Base-by-base conservation (phyloP, 2,113 vertebrate species). In the Gadus chalcogrammus region DNA sequence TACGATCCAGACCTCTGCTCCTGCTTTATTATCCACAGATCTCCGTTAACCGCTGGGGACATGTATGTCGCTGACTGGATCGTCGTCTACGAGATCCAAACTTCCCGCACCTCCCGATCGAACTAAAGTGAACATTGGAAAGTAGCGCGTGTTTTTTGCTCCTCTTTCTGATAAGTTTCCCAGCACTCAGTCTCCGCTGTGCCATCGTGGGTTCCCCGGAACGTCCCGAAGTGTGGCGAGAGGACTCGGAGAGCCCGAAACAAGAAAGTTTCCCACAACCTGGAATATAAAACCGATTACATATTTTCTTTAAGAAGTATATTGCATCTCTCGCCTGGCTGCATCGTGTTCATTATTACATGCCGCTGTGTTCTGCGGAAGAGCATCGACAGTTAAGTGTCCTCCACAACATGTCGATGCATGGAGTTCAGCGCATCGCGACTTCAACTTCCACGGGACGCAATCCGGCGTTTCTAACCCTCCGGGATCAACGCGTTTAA, bases 391-490 rank as follows among this genome's bases (percentile, higher is more conserved):
- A 55, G 55, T 24, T 24, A 24, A 24, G 7, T 48, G 27, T 17
- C 38, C 16, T 66, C 69, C 22, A 28, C 42, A 62, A 35, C 15
- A 60, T 59, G 11, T 56, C 72, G 70, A 79, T 86, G 73, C 84
- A 85, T 86, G 87, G 85, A 88, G 75, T 61, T 61, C 74, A 76
- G 68, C 62, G 74, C 74, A 73, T 9, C 42, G 42, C 42, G 9
- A 13, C 42, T 48, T 48, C 42, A 48, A 48, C 42, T 48, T 48
- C 42, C 8, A 48, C 42, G 42, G 42, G 42, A 48, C 12, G 42
- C 42, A 48, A 9, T 48, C 11, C 6, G 42, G 42, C 9, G 12
- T 48, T 13, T 7, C 8, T 48, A 48, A 48, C 42, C 42, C 13
- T 11, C 42, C 1, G 42, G 42, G 42, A 48, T 8, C 42, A 48